phyloP scores from a whole-genome alignment of 2,888 invertebrate genomes.

The Aricia artaxerxes region DNA sequence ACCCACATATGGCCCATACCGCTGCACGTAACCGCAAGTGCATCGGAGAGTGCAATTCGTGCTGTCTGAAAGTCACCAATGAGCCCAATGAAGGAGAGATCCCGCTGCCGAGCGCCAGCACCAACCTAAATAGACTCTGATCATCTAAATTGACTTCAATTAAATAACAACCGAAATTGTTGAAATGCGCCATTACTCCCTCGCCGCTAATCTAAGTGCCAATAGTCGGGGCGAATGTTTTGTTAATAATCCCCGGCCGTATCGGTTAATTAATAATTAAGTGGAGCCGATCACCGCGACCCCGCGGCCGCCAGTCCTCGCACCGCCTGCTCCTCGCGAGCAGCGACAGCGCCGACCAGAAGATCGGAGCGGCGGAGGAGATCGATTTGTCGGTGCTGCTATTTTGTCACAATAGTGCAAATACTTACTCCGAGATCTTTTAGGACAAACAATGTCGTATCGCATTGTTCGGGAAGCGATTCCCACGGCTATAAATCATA shows the following conservation, averaged over 20 bases:
- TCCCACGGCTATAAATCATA: slow-evolving; percentile 79
- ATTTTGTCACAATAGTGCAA: not conserved
- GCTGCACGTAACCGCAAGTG: slow-evolving; percentile 71
- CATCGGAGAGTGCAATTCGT: slow-evolving; percentile 80
- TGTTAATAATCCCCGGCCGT: slow-evolving; percentile 75
- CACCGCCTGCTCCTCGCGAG: slow-evolving; percentile 27
- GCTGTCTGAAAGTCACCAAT: slow-evolving; percentile 81
- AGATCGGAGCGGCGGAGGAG: not conserved
- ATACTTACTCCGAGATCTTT: not conserved
- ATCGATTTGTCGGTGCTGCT: not conserved
- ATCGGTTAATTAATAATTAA: slow-evolving; percentile 79
- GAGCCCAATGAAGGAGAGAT: slow-evolving; percentile 81
- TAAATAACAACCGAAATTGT: slow-evolving; percentile 82
- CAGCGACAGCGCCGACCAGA: not conserved
- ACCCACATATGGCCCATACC: slow-evolving; percentile 51
- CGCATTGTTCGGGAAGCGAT: slow-evolving; percentile 37
- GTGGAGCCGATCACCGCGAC: slow-evolving; percentile 61
- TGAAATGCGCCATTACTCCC: slow-evolving; percentile 81
- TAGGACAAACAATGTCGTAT: not conserved
- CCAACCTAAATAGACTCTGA: slow-evolving; percentile 81
- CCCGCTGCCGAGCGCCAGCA: slow-evolving; percentile 79
- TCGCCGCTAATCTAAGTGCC: slow-evolving; percentile 80
- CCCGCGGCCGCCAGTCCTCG: slow-evolving; percentile 45
- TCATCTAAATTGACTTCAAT: slow-evolving; percentile 82
- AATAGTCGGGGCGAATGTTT: slow-evolving; percentile 79